Evolutionary conservation across 2,797 vertebrate genomes (phyloP), one percentile per base, ranked within the genome.

Genomic region (Cirrhinus molitorella): DNA sequence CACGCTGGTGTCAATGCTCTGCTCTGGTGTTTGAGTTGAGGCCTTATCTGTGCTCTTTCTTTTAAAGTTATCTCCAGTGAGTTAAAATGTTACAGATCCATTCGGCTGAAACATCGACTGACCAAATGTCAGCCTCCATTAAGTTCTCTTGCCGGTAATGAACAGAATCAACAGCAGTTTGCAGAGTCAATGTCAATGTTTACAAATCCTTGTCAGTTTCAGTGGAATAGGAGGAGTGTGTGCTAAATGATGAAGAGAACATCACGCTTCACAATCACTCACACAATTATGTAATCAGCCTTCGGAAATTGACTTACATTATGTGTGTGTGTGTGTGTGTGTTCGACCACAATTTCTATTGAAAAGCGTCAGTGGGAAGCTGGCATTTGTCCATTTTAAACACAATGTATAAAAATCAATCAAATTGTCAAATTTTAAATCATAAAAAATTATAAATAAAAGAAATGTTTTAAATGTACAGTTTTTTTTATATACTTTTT

Each of bases 1-100:
- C 80, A 49, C 63, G 51, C 47, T 83, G 91, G 90, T 93, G 94
- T 94, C 94, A 95, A 89, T 94, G 92, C 92, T 95, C 94, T 90
- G 90, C 86, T 68, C 88, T 82, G 85, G 75, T 92, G 92, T 93
- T 94, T 93, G 91, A 94, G 91, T 88, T 90, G 14, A 83, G 90
- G 76, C 84, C 92, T 94, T 95, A 95, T 95, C 93, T 83, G 78
- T 70, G 47, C 40, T 81, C 80, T 76, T 68, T 70, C 76, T 84
- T n/a, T 67, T 40, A 53, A 59, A 47, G 66, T 84, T 86, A 88
- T 88, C 86, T 88, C 57, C 84, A 45, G 34, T 2, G 53, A 83
- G 94, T 93, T 92, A 94, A 95, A 94, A 83, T 93, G 87, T 94
- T 88, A 95, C 68, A 53, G 82, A 75, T 55, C 8, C 80, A 83